Percentiles rank a stretch among this genome's conserved stretches.
Evolutionary conservation across 2,888 invertebrate genomes (phyloP).

Genomic region (Caenorhabditis drosophilae): DNA sequence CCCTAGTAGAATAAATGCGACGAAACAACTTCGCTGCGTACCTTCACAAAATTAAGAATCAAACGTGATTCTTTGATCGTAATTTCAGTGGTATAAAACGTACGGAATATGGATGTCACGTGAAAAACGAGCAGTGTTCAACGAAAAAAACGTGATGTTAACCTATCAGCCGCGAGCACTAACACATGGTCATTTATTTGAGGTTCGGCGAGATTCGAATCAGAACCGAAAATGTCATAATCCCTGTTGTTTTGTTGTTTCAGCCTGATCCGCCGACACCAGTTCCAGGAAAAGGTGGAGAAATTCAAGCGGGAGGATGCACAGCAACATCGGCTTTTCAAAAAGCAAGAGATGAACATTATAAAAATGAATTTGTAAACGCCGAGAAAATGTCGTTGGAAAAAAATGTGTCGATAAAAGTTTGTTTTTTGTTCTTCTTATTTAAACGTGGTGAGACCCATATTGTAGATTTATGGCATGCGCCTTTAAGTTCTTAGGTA

Average conservation of each 20-base stretch:
- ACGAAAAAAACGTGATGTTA: slow-evolving; percentile 50
- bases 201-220: too few relatives aligned
- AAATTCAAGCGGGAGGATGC: neutral
- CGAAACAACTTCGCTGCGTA: too few relatives aligned
- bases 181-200: slow-evolving; percentile 50
- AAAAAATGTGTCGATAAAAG: neutral
- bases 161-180: slow-evolving; percentile 52
- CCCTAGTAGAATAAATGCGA: too few relatives aligned
- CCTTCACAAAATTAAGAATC: too few relatives aligned
- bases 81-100: slow-evolving; percentile 52
- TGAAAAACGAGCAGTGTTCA: slow-evolving; percentile 51
- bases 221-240: too few relatives aligned
- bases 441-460: too few relatives aligned
- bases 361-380: slow-evolving; percentile 16
- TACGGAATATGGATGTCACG: slow-evolving; percentile 49
- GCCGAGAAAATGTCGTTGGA: slow-evolving; percentile 8
- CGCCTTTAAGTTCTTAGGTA: too few relatives aligned
- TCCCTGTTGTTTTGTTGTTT: slow-evolving; percentile 1
- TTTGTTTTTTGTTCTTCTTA: too few relatives aligned
- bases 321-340: slow-evolving; percentile 7
- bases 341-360: slow-evolving; percentile 18
- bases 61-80: too few relatives aligned
- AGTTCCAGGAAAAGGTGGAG: slow-evolving; percentile 7
- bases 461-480: too few relatives aligned
- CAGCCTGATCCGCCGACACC: slow-evolving; percentile 49